Evolutionary conservation across 2,888 invertebrate species (phyloP), one percentile per base, ranked within the genome.

Genomic region (Flexamia atlantica): DNA sequence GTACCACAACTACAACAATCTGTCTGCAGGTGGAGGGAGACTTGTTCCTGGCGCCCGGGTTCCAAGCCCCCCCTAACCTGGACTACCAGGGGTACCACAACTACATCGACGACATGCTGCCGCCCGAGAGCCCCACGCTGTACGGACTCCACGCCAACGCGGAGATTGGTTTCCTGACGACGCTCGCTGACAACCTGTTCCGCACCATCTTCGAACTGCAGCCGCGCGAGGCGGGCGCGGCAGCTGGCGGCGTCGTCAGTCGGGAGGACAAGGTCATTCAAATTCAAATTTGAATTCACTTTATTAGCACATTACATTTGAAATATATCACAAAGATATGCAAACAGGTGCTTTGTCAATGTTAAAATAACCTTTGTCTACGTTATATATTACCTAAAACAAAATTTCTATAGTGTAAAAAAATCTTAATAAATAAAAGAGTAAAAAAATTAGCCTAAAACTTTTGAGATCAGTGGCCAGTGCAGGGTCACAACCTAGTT

Each of bases 141-240:
- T 98, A 98, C 88, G 98, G 98, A 0, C 91, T 98, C 25, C 98
- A 98, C 91, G 96, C 97, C 0, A 98, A 98, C 90, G 97, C 98
- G 0, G 98, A 98, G 91, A 98, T 98, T 85, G 98, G 98, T 70
- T 97, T 98, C 89, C 91, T 98, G 81, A 97, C 98, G 0, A 94
- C 95, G 0, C 96, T 95, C 0, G 96, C 97, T 0, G 97, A 98
- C 88, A 93, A 94, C 85, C 91, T 98, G 74, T 98, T 98, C 90
- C 94, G 93, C 90, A 95, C 94, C 0, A 93, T 97, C 68, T 95
- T 98, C 88, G 98, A 97, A 90, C 93, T 98, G 92, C 98, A 98
- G 90, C 97, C 98, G 0, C 92, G 97, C 87, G 95, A 97, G 88
- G 91, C 95, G 0, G 96, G 95, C 0, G 94, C 94, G 0, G 92